phyloP scores from a whole-genome alignment of 1,140 invertebrate species.

The Ceratitis capitata region DNA sequence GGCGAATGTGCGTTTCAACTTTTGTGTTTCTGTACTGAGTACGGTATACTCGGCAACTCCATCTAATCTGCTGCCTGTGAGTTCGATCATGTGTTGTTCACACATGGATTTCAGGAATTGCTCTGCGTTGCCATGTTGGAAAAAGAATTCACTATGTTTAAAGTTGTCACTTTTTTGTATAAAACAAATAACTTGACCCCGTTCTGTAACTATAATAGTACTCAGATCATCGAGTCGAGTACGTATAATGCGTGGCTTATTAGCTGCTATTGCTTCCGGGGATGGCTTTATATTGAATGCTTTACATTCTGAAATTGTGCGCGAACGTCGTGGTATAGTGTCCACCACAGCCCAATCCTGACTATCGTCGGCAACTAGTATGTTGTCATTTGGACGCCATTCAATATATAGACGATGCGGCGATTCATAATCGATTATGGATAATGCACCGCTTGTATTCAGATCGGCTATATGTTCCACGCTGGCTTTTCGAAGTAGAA shows the following conservation, averaged over 20 bases:
- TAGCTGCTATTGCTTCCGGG: background rate
- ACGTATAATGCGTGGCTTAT: slow-evolving; percentile 71
- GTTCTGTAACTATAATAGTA: slow-evolving; percentile 73
- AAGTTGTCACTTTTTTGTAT: slow-evolving; percentile 76
- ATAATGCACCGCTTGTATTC: slow-evolving; percentile 71
- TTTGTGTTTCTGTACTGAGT: slow-evolving; percentile 67
- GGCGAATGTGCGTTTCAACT: slow-evolving; percentile 83
- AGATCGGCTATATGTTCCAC: slow-evolving; percentile 69
- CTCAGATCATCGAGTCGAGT: slow-evolving; percentile 74
- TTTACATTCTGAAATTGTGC: slow-evolving; percentile 67
- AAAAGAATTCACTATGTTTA: slow-evolving; percentile 82
- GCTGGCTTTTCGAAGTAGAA: slow-evolving; percentile 69
- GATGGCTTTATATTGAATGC: slow-evolving; percentile 59
- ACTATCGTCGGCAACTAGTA: slow-evolving; percentile 77
- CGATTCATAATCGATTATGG: slow-evolving; percentile 67
- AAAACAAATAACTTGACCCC: slow-evolving; percentile 76
- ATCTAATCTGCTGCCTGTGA: slow-evolving; percentile 42
- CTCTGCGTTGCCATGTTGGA: slow-evolving; percentile 86
- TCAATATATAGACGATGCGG: slow-evolving; percentile 72
- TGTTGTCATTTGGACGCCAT: slow-evolving; percentile 81
- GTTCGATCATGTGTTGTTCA: slow-evolving; percentile 58
- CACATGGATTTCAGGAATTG: slow-evolving; percentile 77
- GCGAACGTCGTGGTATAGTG: slow-evolving; percentile 71
- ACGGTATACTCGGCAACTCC: slow-evolving; percentile 55
- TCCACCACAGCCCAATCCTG: slow-evolving; percentile 85